These are phyloP conservation scores for Zeus faber DNA, from an alignment of 2,113 vertebrate species.

Conservation along the genomic window DNA sequence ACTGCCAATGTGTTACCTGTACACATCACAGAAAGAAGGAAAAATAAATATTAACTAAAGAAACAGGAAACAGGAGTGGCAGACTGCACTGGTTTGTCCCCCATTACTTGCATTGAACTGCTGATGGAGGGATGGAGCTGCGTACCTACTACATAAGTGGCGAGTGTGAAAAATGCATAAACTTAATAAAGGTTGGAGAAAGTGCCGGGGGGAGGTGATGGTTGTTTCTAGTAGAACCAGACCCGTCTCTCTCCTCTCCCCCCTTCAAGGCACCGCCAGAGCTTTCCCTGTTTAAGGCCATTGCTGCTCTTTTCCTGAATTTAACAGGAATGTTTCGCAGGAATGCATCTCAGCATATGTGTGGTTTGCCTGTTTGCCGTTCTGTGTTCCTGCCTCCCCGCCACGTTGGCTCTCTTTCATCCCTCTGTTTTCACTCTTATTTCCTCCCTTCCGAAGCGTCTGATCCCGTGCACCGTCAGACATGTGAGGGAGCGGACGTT, in stretches of 20 bases:
- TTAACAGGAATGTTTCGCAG: not conserved
- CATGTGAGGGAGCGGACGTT: conserved; percentile 34
- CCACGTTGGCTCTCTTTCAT: conserved; percentile 31
- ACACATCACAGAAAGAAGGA: no score
- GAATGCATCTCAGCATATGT: no score
- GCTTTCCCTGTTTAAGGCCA: not conserved
- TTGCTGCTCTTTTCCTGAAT: not conserved
- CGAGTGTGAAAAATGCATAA: no score
- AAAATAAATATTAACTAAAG: no score
- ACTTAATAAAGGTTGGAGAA: no score
- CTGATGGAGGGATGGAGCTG: no score
- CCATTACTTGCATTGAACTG: no score
- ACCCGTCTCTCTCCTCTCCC: not conserved
- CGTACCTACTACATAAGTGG: no score
- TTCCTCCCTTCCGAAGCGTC: conserved; percentile 53
- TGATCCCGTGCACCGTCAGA: conserved; percentile 39
- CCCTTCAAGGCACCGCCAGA: not conserved
- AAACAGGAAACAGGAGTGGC: no score
- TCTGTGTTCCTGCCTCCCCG: conserved; percentile 21
- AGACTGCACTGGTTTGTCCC: no score
- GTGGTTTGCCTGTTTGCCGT: conserved; percentile 7
- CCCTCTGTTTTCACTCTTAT: conserved; percentile 53
- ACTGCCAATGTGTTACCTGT: no score
- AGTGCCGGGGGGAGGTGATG: not conserved
- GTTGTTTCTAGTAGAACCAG: not conserved